Conservation (phyloP, 1,140 invertebrate species). For the Hormaphis cornu region DNA sequence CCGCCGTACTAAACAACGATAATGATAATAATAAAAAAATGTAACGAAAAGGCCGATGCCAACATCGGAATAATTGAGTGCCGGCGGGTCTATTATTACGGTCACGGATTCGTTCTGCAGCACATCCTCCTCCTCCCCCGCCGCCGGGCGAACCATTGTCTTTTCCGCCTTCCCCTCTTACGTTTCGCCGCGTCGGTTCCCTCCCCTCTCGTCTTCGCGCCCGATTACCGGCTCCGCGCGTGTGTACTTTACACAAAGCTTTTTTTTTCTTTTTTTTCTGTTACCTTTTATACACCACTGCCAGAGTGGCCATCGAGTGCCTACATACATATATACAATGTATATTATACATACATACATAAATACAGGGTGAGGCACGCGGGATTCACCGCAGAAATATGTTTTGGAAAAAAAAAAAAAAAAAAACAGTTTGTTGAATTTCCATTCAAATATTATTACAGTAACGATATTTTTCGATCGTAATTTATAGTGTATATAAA, state of each 20-base stretch:
- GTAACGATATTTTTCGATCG: too few relatives aligned
- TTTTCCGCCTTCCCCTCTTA: not conserved
- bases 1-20: slow-evolving; percentile 23
- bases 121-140: too few relatives aligned
- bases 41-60: slow-evolving; percentile 29
- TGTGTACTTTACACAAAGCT: slow-evolving; percentile 30
- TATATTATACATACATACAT: not conserved
- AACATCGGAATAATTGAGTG: slow-evolving; percentile 30
- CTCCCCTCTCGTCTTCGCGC: not conserved
- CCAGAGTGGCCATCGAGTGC: slow-evolving; percentile 27
- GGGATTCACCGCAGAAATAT: too few relatives aligned
- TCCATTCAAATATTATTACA: too few relatives aligned
- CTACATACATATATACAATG: not conserved
- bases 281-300: not conserved
- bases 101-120: slow-evolving; percentile 27
- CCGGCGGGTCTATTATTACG: slow-evolving; percentile 25
- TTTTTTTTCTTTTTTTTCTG: not conserved
- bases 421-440: too few relatives aligned
- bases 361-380: too few relatives aligned
- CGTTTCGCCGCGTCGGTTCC: not conserved
- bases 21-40: slow-evolving; percentile 26
- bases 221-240: too few relatives aligned
- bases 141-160: not conserved
- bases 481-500: too few relatives aligned
- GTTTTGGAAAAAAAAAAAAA: too few relatives aligned